These are phyloP conservation scores for Tetheella fluctuosa DNA, from an alignment of 2,888 invertebrate genomes.

Conservation along the genomic window DNA sequence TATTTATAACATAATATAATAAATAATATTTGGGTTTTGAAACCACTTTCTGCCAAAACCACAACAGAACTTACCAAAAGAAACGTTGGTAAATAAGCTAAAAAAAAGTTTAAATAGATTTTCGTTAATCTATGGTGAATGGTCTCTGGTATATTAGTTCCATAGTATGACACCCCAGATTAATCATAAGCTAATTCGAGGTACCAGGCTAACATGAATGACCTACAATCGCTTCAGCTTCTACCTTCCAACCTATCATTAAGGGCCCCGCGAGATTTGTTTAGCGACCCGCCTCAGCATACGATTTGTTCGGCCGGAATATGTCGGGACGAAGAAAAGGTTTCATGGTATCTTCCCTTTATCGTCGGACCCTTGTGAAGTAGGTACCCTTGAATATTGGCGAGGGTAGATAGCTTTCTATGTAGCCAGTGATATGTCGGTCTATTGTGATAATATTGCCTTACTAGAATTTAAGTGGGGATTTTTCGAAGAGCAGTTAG, in stretches of 20 bases:
- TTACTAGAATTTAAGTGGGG: constrained; percentile 22
- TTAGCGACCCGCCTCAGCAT: constrained; percentile 19
- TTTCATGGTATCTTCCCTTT: constrained; percentile 16
- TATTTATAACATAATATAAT: no score
- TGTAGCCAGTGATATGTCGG: constrained; percentile 5
- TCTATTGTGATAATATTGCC: constrained; percentile 8
- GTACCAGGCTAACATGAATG: not conserved
- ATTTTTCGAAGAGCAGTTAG: constrained; percentile 11
- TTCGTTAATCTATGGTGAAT: no score
- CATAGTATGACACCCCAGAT: not conserved
- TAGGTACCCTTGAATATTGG: constrained; percentile 28
- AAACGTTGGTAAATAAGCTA: no score
- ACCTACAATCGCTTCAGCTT: not conserved
- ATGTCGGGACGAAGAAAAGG: constrained; percentile 13
- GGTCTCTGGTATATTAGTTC: not conserved
- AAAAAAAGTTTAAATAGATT: no score
- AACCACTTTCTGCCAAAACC: no score
- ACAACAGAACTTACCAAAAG: no score
- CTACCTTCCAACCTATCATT: not conserved
- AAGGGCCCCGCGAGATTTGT: constrained; percentile 20
- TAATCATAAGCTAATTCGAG: no score
- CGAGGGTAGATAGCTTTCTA: constrained; percentile 8
- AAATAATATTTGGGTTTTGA: no score
- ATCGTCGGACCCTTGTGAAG: constrained; percentile 19
- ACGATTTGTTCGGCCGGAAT: constrained; percentile 24